phyloP scores from a whole-genome alignment of 2,797 vertebrate species.

The Lutjanus campechanus region DNA sequence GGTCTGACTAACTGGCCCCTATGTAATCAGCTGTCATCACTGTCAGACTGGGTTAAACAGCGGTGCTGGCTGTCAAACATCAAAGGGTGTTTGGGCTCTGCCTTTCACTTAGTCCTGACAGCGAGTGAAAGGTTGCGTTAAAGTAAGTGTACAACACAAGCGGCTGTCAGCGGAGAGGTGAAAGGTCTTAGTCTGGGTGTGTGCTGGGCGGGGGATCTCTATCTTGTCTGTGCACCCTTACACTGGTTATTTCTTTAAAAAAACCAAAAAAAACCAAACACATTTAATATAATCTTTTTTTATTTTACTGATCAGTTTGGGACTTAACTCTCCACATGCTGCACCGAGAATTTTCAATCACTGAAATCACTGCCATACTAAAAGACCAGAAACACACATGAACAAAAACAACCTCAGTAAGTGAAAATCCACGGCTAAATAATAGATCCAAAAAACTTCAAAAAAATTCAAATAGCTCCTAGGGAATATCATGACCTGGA shows the following conservation, averaged over 20 bases:
- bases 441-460: no score
- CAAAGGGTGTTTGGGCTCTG: conserved; percentile 58
- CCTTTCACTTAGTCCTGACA: conserved; percentile 61
- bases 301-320: background rate
- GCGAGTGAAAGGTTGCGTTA: conserved; percentile 33
- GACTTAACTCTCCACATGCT: background rate
- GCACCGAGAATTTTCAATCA: background rate
- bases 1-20: conserved; percentile 17
- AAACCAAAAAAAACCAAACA: background rate
- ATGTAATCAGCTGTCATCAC: conserved; percentile 53
- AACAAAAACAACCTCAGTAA: no score
- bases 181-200: conserved; percentile 9
- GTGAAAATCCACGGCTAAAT: no score
- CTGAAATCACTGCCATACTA: no score
- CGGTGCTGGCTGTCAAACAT: conserved; percentile 46
- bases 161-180: conserved; percentile 50
- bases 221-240: background rate
- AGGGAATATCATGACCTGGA: no score
- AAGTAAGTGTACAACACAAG: conserved; percentile 34
- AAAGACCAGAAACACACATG: no score
- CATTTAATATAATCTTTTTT: background rate
- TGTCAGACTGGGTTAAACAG: conserved; percentile 33
- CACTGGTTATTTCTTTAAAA: background rate
- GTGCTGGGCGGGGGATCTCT: background rate
- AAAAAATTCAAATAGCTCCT: no score